These are phyloP conservation scores for Timandra comae DNA, from an alignment of 2,888 invertebrate species.

Conservation along the genomic window DNA sequence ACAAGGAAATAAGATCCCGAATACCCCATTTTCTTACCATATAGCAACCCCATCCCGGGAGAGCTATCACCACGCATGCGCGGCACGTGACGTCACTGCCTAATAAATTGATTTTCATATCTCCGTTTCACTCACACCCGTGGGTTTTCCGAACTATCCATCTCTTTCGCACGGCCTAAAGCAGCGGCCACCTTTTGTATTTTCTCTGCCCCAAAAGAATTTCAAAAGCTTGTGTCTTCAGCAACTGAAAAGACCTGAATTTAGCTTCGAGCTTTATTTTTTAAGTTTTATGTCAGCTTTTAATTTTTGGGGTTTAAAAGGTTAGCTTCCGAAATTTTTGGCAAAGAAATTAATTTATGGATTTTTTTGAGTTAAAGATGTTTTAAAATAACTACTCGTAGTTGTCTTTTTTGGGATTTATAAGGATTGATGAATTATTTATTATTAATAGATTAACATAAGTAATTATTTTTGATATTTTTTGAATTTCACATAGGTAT, in stretches of 20 bases:
- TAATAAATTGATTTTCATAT: conserved; percentile 77
- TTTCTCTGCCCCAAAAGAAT: conserved; percentile 58
- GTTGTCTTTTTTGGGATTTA: too few species aligned
- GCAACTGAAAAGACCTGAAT: conserved; percentile 54
- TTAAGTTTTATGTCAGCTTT: conserved; percentile 25
- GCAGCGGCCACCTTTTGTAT: conserved; percentile 69
- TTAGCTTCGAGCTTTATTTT: conserved; percentile 42
- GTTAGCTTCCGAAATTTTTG: too few species aligned
- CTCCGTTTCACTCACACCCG: conserved; percentile 39
- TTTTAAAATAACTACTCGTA: too few species aligned
- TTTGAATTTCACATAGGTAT: too few species aligned
- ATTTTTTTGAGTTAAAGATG: too few species aligned
- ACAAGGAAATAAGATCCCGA: too few species aligned
- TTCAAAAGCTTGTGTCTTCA: conserved; percentile 64
- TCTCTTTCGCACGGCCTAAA: conserved; percentile 52
- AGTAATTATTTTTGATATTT: too few species aligned
- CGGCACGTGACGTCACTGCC: conserved; percentile 68
- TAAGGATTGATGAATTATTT: too few species aligned
- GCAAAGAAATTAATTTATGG: too few species aligned
- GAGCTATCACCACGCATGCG: conserved; percentile 56
- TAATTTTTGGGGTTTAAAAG: too few species aligned
- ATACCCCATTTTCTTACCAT: conserved; percentile 17
- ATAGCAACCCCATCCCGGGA: conserved; percentile 65
- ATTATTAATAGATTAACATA: too few species aligned
- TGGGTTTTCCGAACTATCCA: conserved; percentile 22